Base-by-base conservation (phyloP, 2,888 invertebrate species). In the Patella ulyssiponensis region DNA sequence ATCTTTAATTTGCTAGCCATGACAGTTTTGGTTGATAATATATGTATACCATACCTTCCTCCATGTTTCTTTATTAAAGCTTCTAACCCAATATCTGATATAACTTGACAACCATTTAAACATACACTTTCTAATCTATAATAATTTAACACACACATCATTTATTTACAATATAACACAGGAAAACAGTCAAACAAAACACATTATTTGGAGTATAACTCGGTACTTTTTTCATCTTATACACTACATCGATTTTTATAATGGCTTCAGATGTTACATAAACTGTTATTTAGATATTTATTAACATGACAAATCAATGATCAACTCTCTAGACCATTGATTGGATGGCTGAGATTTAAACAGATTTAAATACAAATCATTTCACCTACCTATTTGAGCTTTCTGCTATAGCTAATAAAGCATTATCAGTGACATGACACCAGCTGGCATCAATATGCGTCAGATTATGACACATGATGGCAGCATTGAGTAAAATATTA, bases 381-480 rank as follows among this genome's bases (percentile, higher is more conserved):
- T 56, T 15, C 20, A 69, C 79, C 75, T 73, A 88, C 89, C 86
- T 87, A 76, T 87, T 81, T 73, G 83, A 82, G 71, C 84, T 81
- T 71, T 85, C 81, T 53, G 86, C 84, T 14, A 89, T 84, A 20
- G 89, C 87, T 58, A 84, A 82, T n/a, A 90, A 80, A 1, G 88
- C 87, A 74, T 86, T 86, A 81, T 91, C 89, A 20, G 86, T 88
- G 72, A 90, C 82, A 79, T 87, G 86, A 77, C 88, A 89, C 89
- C 90, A 91, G 82, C 90, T 90, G 71, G 87, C 87, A 79, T 91
- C 90, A 20, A 91, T 81, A 80, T 88, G 88, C 23, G 89, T 88
- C 64, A 91, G 78, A 44, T 87, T 81, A n/a, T 85, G 84, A 83
- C 91, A 91, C 54, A 86, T 81, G 4, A 87, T 82, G n/a, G 89